phyloP scores from a whole-genome alignment of 2,113 vertebrate genomes.

The Furnarius figulus region DNA sequence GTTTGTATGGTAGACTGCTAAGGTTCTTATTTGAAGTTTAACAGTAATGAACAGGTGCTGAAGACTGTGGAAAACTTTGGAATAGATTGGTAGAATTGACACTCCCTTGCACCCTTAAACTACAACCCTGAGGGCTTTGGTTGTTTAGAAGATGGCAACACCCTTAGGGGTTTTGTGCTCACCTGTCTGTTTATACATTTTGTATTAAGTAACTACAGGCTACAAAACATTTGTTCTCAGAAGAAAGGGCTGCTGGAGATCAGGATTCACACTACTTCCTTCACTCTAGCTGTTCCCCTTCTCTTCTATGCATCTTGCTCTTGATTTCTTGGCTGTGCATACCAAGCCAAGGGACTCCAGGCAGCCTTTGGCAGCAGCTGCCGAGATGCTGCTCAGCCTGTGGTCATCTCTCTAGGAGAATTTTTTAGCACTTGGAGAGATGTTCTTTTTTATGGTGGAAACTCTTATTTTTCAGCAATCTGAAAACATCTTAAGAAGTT shows the following conservation, averaged over 20 bases:
- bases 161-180: not conserved
- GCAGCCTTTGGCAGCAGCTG: not conserved
- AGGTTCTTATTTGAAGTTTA: not conserved
- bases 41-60: not conserved
- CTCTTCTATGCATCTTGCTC: not conserved
- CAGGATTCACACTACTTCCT: not conserved
- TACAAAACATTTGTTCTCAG: not conserved
- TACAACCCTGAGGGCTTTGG: not conserved
- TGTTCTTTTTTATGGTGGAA: not conserved
- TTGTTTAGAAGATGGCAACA: not conserved
- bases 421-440: not conserved
- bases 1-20: not conserved
- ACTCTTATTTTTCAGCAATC: not conserved
- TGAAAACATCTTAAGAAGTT: not conserved
- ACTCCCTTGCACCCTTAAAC: not conserved
- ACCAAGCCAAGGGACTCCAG: not conserved
- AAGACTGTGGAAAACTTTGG: not conserved
- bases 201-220: not conserved
- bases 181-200: not conserved
- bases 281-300: not conserved
- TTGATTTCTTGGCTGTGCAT: not conserved
- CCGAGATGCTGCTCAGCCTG: not conserved
- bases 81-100: not conserved
- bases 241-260: not conserved
- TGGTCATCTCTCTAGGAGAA: not conserved